Base-by-base conservation (phyloP, 2,797 vertebrate genomes). In the Phataginus tetradactyla region DNA sequence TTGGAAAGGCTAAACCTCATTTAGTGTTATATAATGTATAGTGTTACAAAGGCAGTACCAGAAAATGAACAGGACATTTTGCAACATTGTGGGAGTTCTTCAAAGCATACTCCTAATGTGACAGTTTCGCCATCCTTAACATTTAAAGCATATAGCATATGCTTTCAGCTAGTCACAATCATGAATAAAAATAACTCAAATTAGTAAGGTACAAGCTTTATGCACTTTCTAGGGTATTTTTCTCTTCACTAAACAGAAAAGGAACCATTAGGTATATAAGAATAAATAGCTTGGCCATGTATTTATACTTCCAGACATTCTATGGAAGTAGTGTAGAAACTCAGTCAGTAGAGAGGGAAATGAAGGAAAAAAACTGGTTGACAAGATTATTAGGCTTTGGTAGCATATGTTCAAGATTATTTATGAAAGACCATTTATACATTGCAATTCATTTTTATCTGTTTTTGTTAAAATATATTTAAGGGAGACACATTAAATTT, bases 111-210 rank as follows among this genome's bases (percentile, higher is more conserved):
- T 98, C 94, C 96, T 97, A 89, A 96, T 97, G 59, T 97, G 97
- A 95, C 96, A 96, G 88, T 97, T 98, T 98, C 92, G 98, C 98
- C 97, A 97, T 98, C 96, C 90, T 97, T 98, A 98, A 98, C 95
- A 97, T 97, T 98, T 98, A 96, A 98, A 96, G 96, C 96, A 93
- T 88, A 97, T 95, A 97, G 51, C 96, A 96, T 98, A 96, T 98
- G 86, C 90, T 98, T 98, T 97, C 91, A 96, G 79, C 93, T 98
- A 95, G 93, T 98, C 89, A 92, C 87, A 96, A 86, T 91, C 87
- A 93, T 92, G 96, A 94, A 92, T 93, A 0, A 86, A 98, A 98
- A 88, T 90, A 96, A 97, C 92, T 96, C 66, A 53, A 21, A 95
- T 92, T 91, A 93, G 74, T 90, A 97, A 74, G 66, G 27, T 69